These are phyloP conservation scores for Manacus vitellinus DNA, from an alignment of 2,113 vertebrate genomes.

Conservation along the genomic window DNA sequence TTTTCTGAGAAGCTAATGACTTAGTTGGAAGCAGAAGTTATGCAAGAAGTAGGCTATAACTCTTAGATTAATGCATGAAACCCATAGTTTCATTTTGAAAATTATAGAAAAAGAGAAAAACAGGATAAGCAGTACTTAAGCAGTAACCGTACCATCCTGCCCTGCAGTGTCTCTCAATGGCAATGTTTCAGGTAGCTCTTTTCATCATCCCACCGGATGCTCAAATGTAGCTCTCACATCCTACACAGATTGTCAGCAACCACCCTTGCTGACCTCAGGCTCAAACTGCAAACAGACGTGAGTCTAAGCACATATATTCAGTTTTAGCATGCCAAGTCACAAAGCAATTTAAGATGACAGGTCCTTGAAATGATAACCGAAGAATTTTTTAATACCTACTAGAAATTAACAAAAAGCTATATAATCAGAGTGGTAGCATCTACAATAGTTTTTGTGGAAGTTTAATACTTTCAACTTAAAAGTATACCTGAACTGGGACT, in stretches of 20 bases:
- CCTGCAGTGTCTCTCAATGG: neutral
- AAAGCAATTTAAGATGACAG: neutral
- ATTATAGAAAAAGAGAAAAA: neutral
- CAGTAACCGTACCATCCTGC: neutral
- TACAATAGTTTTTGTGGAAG: neutral
- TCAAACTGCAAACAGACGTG: neutral
- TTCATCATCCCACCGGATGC: neutral
- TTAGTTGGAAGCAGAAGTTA: neutral
- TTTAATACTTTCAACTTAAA: neutral
- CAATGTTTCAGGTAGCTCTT: neutral
- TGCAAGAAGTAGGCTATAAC: neutral
- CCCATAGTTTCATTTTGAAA: neutral
- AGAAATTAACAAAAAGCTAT: neutral
- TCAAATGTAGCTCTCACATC: neutral
- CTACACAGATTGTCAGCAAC: neutral
- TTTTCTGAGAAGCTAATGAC: neutral
- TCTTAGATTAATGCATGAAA: neutral
- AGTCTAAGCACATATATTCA: neutral
- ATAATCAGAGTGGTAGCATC: neutral
- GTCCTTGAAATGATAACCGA: neutral
- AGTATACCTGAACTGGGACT: neutral
- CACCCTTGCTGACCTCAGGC: neutral
- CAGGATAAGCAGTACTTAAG: neutral
- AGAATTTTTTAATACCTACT: neutral
- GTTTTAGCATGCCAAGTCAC: neutral